phyloP scores from a whole-genome alignment of 2,797 vertebrate genomes.

The Orestias chungarensis region DNA sequence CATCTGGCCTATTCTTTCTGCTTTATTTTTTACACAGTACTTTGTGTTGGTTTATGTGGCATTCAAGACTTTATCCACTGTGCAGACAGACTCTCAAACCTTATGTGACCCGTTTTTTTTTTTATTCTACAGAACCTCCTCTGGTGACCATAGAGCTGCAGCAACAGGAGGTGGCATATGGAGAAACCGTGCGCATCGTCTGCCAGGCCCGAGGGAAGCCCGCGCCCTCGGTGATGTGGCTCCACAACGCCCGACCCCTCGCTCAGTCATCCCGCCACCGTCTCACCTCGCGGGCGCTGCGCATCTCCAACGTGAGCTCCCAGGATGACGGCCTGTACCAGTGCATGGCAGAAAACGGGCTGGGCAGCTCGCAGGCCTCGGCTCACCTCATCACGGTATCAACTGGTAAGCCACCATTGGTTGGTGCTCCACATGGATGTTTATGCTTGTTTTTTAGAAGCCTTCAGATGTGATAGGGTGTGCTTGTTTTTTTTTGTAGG shows the following conservation, averaged over 20 bases:
- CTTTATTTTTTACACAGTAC: background rate
- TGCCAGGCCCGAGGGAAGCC: constrained; percentile 92
- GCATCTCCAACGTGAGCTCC: constrained; percentile 84
- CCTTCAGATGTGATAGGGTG: background rate
- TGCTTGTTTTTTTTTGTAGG: constrained; percentile 33
- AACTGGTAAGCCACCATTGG: constrained; percentile 74
- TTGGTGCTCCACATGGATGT: background rate
- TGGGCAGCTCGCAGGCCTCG: constrained; percentile 92
- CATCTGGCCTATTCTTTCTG: background rate
- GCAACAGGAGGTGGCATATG: constrained; percentile 86
- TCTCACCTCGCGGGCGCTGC: constrained; percentile 78
- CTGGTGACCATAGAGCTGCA: constrained; percentile 92
- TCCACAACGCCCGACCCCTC: constrained; percentile 88
- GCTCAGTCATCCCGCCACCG: constrained; percentile 83
- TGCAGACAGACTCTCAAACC: background rate
- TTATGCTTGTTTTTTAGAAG: background rate
- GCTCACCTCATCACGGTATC: constrained; percentile 85
- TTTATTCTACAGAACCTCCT: constrained; percentile 85
- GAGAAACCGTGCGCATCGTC: constrained; percentile 88
- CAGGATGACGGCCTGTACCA: constrained; percentile 96
- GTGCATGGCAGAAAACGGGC: constrained; percentile 95
- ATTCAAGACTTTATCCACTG: background rate
- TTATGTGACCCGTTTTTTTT: background rate
- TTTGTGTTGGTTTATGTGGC: background rate
- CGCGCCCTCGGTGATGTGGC: constrained; percentile 88